phyloP scores from a whole-genome alignment of 1,140 invertebrate species.

The Bombus terrestris region DNA sequence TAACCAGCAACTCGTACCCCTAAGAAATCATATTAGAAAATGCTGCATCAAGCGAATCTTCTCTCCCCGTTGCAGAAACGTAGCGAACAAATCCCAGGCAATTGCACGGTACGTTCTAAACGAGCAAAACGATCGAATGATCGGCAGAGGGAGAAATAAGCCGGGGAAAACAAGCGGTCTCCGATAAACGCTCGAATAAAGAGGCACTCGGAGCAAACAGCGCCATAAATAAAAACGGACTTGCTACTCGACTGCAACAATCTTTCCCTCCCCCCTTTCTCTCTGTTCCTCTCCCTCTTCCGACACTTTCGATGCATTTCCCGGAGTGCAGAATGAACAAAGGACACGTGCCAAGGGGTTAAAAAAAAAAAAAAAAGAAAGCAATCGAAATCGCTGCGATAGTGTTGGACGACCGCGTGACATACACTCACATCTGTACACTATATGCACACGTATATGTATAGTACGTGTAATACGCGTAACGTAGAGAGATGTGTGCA shows the following conservation, averaged over 20 bases:
- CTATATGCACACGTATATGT: not conserved
- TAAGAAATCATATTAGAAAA: too few species aligned
- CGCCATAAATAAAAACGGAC: constrained; percentile 33
- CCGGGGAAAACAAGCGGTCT: not conserved
- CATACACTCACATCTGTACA: not conserved
- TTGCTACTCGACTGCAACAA: not conserved
- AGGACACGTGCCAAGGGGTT: constrained; percentile 21
- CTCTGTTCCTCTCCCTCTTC: not conserved
- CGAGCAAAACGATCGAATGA: not conserved
- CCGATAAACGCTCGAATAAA: constrained; percentile 37
- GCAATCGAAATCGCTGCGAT: constrained; percentile 57
- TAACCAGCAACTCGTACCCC: too few species aligned
- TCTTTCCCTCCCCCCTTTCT: not conserved
- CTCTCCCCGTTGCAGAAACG: too few species aligned
- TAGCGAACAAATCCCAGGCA: not conserved
- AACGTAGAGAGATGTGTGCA: not conserved
- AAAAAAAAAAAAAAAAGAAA: constrained; percentile 16
- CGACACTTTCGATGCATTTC: constrained; percentile 10
- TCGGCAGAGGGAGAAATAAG: not conserved
- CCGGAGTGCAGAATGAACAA: constrained; percentile 13
- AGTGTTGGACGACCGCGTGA: constrained; percentile 39
- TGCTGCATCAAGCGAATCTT: too few species aligned
- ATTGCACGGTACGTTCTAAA: not conserved
- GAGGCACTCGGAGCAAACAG: constrained; percentile 34
- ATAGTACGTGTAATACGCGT: not conserved